These are phyloP conservation scores for Orius laevigatus DNA, from an alignment of 1,140 invertebrate genomes.

Conservation along the genomic window DNA sequence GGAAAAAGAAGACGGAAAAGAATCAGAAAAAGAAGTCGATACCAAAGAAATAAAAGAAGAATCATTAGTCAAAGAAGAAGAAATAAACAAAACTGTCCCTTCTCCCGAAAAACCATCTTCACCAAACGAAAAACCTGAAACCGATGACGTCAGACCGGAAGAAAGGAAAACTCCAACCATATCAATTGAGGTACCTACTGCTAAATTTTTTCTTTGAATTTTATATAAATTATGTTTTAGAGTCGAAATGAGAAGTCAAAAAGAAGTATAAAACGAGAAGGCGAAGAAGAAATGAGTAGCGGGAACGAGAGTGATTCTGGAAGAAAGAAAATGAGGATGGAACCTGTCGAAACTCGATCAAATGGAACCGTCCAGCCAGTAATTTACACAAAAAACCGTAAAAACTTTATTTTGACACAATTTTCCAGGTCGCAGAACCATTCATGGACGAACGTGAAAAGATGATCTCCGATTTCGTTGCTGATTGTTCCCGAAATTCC, in stretches of 20 bases:
- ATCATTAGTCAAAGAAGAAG: too few species aligned
- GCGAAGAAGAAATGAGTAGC: constrained; percentile 17
- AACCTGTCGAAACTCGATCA: constrained; percentile 10
- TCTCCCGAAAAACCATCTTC: background rate
- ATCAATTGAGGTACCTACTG: background rate
- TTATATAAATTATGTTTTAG: constrained; percentile 2
- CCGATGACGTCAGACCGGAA: background rate
- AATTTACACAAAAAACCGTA: background rate
- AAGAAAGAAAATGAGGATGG: constrained; percentile 15
- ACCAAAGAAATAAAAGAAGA: too few species aligned
- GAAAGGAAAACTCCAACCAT: background rate
- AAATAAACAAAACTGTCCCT: background rate
- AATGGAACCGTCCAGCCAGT: background rate
- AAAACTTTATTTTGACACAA: background rate
- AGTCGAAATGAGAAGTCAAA: constrained; percentile 1
- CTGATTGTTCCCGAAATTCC: constrained; percentile 33
- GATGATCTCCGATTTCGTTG: constrained; percentile 40
- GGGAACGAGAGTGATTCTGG: constrained; percentile 19
- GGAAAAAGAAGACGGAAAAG: constrained; percentile 7
- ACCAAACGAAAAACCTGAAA: too few species aligned
- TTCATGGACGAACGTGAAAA: constrained; percentile 17
- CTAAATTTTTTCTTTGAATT: background rate
- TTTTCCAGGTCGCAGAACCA: constrained; percentile 5
- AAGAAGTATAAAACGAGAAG: constrained; percentile 10
- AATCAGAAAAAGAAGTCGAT: background rate